Base-by-base conservation (phyloP, 2,113 vertebrate genomes). In the Lutjanus erythropterus region DNA sequence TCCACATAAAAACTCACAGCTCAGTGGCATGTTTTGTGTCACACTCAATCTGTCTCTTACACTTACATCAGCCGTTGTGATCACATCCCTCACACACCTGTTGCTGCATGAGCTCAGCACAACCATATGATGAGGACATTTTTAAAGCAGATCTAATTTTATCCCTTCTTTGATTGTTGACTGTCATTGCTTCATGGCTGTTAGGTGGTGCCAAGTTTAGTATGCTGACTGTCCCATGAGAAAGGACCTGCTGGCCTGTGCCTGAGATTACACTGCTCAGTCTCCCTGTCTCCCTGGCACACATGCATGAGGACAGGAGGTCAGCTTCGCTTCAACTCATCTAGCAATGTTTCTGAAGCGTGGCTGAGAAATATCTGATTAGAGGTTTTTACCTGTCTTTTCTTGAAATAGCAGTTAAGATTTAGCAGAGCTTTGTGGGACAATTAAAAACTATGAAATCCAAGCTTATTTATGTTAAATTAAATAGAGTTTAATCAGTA, bases 81-180 rank as follows among this genome's bases (percentile, higher is more conserved):
- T 84, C 65, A 71, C 55, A 75, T 68, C 78, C 71, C 75, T 73
- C 65, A 41, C 62, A 73, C 93, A 93, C 92, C 91, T 94, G 93
- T 89, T 77, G 79, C 82, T 59, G 70, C 59, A 88, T 92, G 85
- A 91, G 90, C 89, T 93, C 91, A 91, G 44, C 70, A 81, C 87
- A 77, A 80, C 72, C 82, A 73, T 81, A 86, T 91, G 91, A 94
- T 86, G 87, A 80, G 80, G 80, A 87, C 80, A 78, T 81, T 89
- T 92, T 90, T 83, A 91, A 91, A 87, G 65, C 71, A 18, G 52
- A 71, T 31, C 92, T 92, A 91, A 92, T 88, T 93, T 81, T 90
- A 88, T 88, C 88, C 75, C 81, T 75, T 52, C 85, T 92, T 84
- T 89, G 88, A 93, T 89, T 90, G 81, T 72, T 55, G 69, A 86